Conservation (phyloP, 2,113 vertebrate species). For the Carollia perspicillata region DNA sequence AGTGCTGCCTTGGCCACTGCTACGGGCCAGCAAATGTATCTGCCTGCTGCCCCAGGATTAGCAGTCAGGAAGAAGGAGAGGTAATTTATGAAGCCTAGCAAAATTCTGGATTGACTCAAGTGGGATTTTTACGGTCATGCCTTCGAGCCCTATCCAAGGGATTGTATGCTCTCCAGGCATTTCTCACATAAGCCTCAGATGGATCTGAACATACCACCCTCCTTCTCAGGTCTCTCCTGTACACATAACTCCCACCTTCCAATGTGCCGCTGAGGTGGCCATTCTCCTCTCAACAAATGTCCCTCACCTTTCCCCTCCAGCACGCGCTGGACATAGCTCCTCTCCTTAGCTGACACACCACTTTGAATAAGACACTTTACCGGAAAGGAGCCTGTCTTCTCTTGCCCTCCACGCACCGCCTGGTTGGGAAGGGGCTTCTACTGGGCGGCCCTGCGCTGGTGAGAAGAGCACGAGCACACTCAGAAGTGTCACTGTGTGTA, state of each 20-base stretch:
- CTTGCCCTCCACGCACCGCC: rapidly evolving
- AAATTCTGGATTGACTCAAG: too few relatives aligned
- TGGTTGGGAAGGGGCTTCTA: not conserved
- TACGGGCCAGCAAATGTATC: not conserved
- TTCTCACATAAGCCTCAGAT: not conserved
- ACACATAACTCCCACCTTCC: not conserved
- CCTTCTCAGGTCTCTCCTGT: not conserved
- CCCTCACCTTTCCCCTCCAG: not conserved
- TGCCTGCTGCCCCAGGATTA: too few relatives aligned
- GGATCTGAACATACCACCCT: rapidly evolving
- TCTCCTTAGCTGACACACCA: not conserved
- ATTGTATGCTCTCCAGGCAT: too few relatives aligned
- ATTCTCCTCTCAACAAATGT: not conserved
- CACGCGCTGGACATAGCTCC: too few relatives aligned
- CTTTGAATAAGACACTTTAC: not conserved
- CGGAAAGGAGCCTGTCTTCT: not conserved
- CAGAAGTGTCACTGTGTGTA: not conserved
- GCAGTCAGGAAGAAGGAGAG: not conserved
- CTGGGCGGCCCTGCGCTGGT: rapidly evolving
- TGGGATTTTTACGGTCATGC: not conserved
- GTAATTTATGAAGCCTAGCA: too few relatives aligned
- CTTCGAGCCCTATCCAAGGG: too few relatives aligned
- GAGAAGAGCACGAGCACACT: too few relatives aligned
- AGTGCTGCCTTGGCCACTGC: not conserved
- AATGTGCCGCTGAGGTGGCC: not conserved